phyloP scores from a whole-genome alignment of 2,113 vertebrate genomes.

The Xiphorhynchus elegans region DNA sequence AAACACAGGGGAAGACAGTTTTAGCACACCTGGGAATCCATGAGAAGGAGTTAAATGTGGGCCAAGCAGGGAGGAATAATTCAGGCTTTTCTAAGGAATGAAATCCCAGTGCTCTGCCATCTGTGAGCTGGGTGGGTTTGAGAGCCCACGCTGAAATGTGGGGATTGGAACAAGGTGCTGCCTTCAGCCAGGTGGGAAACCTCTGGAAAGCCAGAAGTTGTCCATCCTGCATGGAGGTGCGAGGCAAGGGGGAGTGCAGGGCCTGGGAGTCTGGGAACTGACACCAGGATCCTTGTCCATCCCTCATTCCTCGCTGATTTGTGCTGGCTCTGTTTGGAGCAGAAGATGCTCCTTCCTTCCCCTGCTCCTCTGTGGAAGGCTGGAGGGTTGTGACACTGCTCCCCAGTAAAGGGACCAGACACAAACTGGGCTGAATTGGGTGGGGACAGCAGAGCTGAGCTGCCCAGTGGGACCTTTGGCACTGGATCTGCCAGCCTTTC shows the following conservation, averaged over 20 bases:
- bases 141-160: neutral
- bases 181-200: neutral
- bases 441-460: neutral
- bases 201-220: neutral
- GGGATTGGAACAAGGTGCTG: neutral
- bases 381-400: neutral
- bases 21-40: neutral
- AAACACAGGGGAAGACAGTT: neutral
- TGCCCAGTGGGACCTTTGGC: neutral
- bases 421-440: neutral
- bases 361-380: neutral
- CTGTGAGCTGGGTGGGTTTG: neutral
- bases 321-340: neutral
- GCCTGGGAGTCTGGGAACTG: neutral
- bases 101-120: accelerated
- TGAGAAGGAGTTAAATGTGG: neutral
- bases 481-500: neutral
- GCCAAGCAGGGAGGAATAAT: neutral
- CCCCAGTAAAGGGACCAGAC: neutral
- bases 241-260: accelerated
- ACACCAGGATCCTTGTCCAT: accelerated
- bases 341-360: neutral
- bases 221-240: neutral
- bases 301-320: accelerated
- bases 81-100: neutral